Percentiles rank a stretch among this genome's conserved stretches.
Conservation (phyloP, 2,888 invertebrate genomes). For the Agrilus mali region DNA sequence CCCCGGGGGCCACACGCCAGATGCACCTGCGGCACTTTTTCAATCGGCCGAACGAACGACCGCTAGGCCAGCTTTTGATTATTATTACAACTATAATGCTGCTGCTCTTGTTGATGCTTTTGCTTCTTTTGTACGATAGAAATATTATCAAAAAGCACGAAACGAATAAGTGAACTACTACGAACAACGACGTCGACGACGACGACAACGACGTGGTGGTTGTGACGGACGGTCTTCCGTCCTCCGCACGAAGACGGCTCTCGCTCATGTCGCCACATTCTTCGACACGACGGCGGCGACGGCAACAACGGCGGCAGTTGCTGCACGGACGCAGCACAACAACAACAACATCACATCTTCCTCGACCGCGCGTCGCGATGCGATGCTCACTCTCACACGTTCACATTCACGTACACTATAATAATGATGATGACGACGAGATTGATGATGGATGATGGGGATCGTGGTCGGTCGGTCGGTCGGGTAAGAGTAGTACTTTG, state of each 20-base stretch:
- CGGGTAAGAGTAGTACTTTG: too few relatives aligned
- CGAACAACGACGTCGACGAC: too few relatives aligned
- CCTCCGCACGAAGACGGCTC: constrained; percentile 15
- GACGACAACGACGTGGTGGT: constrained; percentile 16
- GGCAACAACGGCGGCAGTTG: constrained; percentile 10
- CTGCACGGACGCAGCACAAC: constrained; percentile 12
- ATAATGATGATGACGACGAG: too few relatives aligned
- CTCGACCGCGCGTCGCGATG: constrained; percentile 14
- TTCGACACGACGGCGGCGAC: constrained; percentile 10
- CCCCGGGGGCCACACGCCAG: constrained; percentile 36
- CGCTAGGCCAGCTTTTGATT: constrained; percentile 37
- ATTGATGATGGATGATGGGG: too few relatives aligned
- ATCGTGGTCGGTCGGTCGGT: too few relatives aligned
- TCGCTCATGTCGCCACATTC: constrained; percentile 28
- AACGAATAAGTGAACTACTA: constrained; percentile 11
- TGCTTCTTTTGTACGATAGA: too few relatives aligned
- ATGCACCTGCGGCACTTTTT: constrained; percentile 11
- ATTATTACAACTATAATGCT: too few relatives aligned
- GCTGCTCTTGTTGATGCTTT: too few relatives aligned
- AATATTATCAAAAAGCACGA: constrained; percentile 5
- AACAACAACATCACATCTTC: constrained; percentile 17
- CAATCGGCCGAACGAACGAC: constrained; percentile 18
- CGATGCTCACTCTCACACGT: constrained; percentile 10
- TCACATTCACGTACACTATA: constrained; percentile 5
- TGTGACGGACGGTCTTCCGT: constrained; percentile 1